Conservation (phyloP, 2,797 vertebrate species). For the Eulemur coronatus region DNA sequence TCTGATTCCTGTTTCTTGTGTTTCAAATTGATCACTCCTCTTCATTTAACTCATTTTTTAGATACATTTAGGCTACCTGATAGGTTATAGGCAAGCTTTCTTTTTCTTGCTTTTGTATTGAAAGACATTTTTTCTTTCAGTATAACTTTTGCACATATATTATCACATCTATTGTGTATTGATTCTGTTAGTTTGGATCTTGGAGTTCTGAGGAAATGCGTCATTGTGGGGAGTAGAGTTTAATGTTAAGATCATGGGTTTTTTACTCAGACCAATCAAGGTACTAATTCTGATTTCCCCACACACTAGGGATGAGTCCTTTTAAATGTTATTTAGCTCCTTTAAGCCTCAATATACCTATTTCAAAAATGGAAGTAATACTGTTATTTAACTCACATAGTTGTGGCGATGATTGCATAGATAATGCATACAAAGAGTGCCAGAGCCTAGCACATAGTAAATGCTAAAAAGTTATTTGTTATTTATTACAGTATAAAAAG, state of each 20-base stretch:
- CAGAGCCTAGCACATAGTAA: not conserved
- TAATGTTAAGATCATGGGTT: not conserved
- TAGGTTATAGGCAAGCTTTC: not conserved
- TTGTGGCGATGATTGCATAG: not conserved
- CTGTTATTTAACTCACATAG: not conserved
- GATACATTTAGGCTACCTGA: not conserved
- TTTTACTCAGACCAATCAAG: not conserved
- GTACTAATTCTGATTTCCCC: not conserved
- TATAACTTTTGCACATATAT: not conserved
- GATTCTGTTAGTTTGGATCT: not conserved
- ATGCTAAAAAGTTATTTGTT: not conserved
- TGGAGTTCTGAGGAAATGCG: not conserved
- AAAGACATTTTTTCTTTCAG: not conserved
- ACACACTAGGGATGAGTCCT: not conserved
- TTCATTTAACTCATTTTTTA: not conserved
- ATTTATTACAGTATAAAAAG: conserved; percentile 16
- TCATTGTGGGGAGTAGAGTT: not conserved
- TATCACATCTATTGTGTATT: not conserved
- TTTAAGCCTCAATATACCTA: not conserved
- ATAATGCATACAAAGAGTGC: conserved; percentile 7
- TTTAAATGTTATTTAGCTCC: not conserved
- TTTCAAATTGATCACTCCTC: not conserved
- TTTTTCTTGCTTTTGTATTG: not conserved
- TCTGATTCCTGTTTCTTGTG: not conserved
- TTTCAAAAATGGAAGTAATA: conserved; percentile 6